Conservation (phyloP, 2,113 vertebrate genomes). For the Ciconia boyciana region DNA sequence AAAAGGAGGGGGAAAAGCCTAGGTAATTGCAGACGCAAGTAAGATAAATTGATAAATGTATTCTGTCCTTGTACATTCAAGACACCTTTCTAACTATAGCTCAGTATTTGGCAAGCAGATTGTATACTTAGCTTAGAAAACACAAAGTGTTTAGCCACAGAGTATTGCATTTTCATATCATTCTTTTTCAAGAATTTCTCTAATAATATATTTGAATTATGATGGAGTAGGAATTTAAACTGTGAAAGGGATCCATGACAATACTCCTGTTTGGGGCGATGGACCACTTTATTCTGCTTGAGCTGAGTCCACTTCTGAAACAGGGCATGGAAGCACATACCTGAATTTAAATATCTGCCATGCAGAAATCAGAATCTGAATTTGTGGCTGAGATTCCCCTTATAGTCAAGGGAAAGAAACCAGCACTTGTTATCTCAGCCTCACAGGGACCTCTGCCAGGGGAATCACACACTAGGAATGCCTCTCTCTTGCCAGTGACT, state of each 20-base stretch:
- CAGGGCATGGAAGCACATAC: not conserved
- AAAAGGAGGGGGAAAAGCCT: not conserved
- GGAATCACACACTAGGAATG: fast-evolving
- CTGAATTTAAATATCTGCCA: not conserved
- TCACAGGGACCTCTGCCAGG: not conserved
- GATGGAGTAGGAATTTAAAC: not conserved
- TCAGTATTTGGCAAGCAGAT: not conserved
- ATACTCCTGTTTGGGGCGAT: not conserved
- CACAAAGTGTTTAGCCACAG: not conserved
- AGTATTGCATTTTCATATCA: not conserved
- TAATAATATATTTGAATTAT: not conserved
- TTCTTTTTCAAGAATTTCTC: not conserved
- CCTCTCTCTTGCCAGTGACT: not conserved
- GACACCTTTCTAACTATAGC: not conserved
- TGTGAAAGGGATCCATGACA: not conserved
- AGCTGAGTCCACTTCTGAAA: not conserved
- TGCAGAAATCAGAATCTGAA: not conserved
- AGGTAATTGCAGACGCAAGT: not conserved
- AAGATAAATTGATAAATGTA: not conserved
- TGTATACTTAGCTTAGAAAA: not conserved
- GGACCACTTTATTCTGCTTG: not conserved
- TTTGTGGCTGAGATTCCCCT: not conserved
- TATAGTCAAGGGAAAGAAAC: not conserved
- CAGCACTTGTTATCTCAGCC: not conserved
- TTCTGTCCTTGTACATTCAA: not conserved